Evolutionary conservation across 2,888 invertebrate genomes (phyloP), one percentile per base, ranked within the genome.

Genomic region (Chymomyza amoena): DNA sequence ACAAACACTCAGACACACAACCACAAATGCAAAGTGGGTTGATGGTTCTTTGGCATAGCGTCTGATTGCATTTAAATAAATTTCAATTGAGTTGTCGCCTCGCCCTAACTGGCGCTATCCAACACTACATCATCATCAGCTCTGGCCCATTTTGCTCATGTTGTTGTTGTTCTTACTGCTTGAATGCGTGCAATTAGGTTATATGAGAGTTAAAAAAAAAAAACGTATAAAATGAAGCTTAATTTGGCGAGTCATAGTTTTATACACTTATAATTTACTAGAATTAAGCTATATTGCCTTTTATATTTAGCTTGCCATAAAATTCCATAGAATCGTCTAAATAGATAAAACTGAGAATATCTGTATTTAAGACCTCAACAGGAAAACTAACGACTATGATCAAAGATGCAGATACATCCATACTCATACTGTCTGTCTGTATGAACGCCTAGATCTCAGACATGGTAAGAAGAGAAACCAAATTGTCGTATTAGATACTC

Each of bases 51-150:
- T 25, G 25, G 25, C 4, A 2, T 25, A 25, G 25, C 86, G 79
- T 75, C 79, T 36, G 74, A 68, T 72, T 80, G 79, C 87, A 87
- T 85, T 89, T 79, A 85, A 82, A 79, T 87, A 87, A 84, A 83
- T 84, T 89, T 73, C 80, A 88, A 84, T 87, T 86, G 77, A 89
- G 77, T 75, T 83, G 73, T 69, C 69, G 74, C 78, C 75, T 70
- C 72, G 77, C 79, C 84, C 77, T 78, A 10, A 16, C 52, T 28
- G 52, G 62, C 62, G 18, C 36, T 81, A 69, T 13, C 10, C 39
- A 45, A 45, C 39, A 45, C 39, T 45, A 45, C 39, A 45, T 32
- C 13, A 45, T 32, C 13, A 72, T 32, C 25, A 70, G 56, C 61
- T 66, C 66, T 78, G 57, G 39, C 39, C 13, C 39, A 45, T 15